Evolutionary conservation across 2,113 vertebrate genomes (phyloP).

Genomic region (Rhinoderma darwinii): DNA sequence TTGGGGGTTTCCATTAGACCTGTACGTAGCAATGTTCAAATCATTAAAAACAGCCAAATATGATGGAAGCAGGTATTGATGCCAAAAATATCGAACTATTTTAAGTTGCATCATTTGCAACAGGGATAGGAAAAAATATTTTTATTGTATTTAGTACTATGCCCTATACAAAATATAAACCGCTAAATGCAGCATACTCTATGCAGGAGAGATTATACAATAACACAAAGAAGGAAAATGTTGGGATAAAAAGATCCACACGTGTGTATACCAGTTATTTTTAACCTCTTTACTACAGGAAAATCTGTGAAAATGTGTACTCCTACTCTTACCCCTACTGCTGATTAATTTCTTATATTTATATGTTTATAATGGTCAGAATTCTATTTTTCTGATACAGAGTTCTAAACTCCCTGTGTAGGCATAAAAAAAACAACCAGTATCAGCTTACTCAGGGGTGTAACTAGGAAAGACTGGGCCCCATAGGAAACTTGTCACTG

Average conservation of each 20-base stretch:
- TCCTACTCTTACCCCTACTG: no score
- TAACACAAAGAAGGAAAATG: not conserved
- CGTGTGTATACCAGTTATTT: not conserved
- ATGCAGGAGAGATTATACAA: not conserved
- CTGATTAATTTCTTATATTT: no score
- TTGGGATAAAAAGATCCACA: not conserved
- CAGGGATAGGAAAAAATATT: not conserved
- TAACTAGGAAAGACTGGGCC: no score
- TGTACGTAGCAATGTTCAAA: constrained; percentile 34
- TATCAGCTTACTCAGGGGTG: no score
- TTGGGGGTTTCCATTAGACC: constrained; percentile 30
- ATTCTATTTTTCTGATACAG: no score
- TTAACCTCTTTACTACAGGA: not conserved
- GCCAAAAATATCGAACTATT: constrained; percentile 28
- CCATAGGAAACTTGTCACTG: no score
- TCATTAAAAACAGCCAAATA: constrained; percentile 38
- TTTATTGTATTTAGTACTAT: not conserved
- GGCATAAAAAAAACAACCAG: no score
- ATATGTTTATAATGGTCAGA: no score
- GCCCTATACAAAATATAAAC: not conserved
- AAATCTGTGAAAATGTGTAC: no score
- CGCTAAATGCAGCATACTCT: not conserved
- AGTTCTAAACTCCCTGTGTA: no score
- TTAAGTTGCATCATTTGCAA: constrained; percentile 1
- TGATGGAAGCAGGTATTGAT: constrained; percentile 19